A percentile compares a stretch with the other conserved stretches of the same genome.
These are phyloP conservation scores for Pan troglodytes DNA, from an alignment of 2,113 vertebrate genomes.

Conservation along the genomic window DNA sequence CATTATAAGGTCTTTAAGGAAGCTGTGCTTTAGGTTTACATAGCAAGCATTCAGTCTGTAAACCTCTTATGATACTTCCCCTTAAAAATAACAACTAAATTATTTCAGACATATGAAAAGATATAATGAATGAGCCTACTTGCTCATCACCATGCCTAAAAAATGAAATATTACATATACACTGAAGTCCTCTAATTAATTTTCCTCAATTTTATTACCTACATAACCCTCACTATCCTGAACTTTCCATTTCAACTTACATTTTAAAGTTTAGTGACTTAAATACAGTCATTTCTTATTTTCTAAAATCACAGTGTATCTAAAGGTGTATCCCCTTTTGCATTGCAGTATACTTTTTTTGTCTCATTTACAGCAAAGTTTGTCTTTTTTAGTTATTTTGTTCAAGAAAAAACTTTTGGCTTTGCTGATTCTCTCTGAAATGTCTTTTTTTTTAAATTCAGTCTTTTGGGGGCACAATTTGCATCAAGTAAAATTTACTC, in stretches of 20 bases:
- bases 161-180: neutral
- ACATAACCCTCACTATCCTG: neutral
- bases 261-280: neutral
- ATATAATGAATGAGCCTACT: neutral
- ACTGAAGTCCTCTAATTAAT: neutral
- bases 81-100: neutral
- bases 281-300: neutral
- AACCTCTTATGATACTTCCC: neutral
- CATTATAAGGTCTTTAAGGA: neutral
- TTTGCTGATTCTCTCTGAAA: neutral
- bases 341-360: neutral
- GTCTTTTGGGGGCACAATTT: neutral
- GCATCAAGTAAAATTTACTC: too few species aligned
- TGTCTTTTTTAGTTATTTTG: neutral
- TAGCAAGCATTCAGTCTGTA: neutral
- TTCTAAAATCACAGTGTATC: neutral
- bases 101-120: neutral
- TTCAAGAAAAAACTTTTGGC: neutral
- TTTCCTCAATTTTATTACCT: neutral
- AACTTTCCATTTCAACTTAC: neutral
- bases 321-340: neutral
- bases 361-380: neutral
- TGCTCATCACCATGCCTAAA: neutral
- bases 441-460: neutral
- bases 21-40: neutral